A percentile compares a stretch with the other conserved stretches of the same genome.
phyloP scores from a whole-genome alignment of 2,113 vertebrate species.

The Paramormyrops kingsleyae region DNA sequence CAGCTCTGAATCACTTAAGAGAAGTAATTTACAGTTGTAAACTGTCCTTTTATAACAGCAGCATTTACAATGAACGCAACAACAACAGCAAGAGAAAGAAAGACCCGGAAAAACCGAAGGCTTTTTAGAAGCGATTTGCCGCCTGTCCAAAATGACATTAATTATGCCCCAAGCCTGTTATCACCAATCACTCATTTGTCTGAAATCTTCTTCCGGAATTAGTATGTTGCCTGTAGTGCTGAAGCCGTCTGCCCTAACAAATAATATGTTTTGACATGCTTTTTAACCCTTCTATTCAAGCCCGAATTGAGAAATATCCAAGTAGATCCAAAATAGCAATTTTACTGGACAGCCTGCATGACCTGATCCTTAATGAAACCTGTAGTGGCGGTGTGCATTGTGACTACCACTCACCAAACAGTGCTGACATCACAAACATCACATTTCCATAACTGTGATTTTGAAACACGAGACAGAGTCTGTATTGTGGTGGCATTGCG shows the following conservation, averaged over 20 bases:
- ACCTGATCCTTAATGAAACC: background rate
- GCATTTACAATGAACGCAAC: background rate
- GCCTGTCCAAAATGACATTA: conserved; percentile 2
- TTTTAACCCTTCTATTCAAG: conserved; percentile 33
- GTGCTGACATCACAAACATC: background rate
- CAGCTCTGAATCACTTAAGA: conserved; percentile 27
- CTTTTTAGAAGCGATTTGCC: conserved; percentile 18
- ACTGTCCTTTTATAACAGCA: conserved; percentile 29
- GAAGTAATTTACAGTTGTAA: conserved; percentile 30
- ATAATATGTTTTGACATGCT: conserved; percentile 35
- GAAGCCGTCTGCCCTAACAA: conserved; percentile 5
- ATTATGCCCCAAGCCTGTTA: conserved; percentile 12
- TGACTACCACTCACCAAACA: background rate
- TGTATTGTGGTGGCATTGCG: conserved; percentile 1
- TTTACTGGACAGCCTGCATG: conserved; percentile 26
- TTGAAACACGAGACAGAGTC: background rate
- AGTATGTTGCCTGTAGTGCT: background rate
- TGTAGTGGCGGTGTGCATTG: background rate
- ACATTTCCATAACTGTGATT: conserved; percentile 8
- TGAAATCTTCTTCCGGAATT: conserved; percentile 18
- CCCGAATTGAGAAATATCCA: conserved; percentile 26
- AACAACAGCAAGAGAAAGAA: background rate
- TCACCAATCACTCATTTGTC: conserved; percentile 34
- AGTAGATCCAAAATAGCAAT: conserved; percentile 48
- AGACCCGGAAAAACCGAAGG: conserved; percentile 3